Conservation (phyloP, 2,888 invertebrate genomes). For the Nezara viridula region DNA sequence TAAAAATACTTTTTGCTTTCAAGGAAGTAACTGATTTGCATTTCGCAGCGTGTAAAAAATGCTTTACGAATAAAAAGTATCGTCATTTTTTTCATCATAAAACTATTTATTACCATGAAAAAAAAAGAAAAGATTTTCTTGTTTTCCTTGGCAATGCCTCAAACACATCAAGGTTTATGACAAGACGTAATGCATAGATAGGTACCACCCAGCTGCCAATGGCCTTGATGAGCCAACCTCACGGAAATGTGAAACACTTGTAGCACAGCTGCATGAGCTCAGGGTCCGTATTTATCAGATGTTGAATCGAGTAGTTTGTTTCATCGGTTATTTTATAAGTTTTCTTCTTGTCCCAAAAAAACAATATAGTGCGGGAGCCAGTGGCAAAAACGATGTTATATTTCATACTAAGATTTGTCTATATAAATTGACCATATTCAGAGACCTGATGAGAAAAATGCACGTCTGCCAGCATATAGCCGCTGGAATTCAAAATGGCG, state of each 20-base stretch:
- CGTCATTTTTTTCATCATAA: not conserved
- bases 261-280: not conserved
- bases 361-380: too few relatives aligned
- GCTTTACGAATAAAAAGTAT: not conserved
- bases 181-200: not conserved
- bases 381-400: too few relatives aligned
- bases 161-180: conserved; percentile 1
- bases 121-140: not conserved
- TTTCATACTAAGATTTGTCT: too few relatives aligned
- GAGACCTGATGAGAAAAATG: too few relatives aligned
- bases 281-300: not conserved
- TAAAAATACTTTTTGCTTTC: not conserved
- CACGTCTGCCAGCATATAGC: too few relatives aligned
- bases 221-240: not conserved
- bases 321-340: too few relatives aligned
- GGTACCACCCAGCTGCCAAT: not conserved
- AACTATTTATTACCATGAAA: not conserved
- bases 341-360: too few relatives aligned
- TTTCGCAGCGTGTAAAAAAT: not conserved
- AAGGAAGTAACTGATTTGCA: not conserved
- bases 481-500: too few relatives aligned
- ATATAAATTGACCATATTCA: too few relatives aligned
- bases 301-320: not conserved
- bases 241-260: conserved; percentile 33
- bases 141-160: not conserved